phyloP scores from a whole-genome alignment of 92 coral and sea anemone genomes.

The Paragorgia papillata region DNA sequence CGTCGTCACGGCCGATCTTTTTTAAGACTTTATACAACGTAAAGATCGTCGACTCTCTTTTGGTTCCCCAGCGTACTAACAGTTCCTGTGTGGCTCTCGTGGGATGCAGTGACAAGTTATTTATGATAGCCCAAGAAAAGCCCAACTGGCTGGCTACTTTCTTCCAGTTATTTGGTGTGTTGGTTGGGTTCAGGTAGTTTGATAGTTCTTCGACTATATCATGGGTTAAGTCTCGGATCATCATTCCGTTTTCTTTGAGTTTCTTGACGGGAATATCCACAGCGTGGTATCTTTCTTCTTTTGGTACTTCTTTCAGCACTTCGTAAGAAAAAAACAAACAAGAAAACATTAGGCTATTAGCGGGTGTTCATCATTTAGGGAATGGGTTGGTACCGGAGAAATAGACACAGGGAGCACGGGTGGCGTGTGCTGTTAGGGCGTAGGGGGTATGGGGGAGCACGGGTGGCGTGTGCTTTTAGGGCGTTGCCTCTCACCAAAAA shows the following conservation, averaged over 20 bases:
- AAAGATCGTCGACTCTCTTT: constrained; percentile 21
- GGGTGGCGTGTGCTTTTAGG: too few species aligned
- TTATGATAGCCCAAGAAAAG: constrained; percentile 18
- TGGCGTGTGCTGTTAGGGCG: too few species aligned
- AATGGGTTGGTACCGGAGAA: too few species aligned
- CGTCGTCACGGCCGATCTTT: constrained; percentile 35
- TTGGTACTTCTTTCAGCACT: background rate
- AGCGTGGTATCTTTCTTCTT: background rate
- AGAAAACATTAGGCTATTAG: too few species aligned
- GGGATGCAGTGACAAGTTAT: constrained; percentile 17
- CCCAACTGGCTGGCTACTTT: constrained; percentile 34
- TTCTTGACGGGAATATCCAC: background rate
- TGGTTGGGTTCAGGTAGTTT: constrained; percentile 20
- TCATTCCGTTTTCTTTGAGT: constrained; percentile 12
- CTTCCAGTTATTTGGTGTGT: constrained; percentile 25
- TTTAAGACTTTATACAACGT: constrained; percentile 11
- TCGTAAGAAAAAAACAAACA: too few species aligned
- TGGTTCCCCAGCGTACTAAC: constrained; percentile 41
- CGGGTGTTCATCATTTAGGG: too few species aligned
- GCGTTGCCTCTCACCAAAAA: too few species aligned
- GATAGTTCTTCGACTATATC: constrained; percentile 32
- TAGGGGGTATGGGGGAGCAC: too few species aligned
- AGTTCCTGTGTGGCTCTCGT: constrained; percentile 34
- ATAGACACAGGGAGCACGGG: too few species aligned
- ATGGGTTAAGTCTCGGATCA: constrained; percentile 35